Percentiles rank a stretch among this genome's conserved stretches.
Conservation (phyloP, 2,888 invertebrate genomes). For the Drosophila colorata region DNA sequence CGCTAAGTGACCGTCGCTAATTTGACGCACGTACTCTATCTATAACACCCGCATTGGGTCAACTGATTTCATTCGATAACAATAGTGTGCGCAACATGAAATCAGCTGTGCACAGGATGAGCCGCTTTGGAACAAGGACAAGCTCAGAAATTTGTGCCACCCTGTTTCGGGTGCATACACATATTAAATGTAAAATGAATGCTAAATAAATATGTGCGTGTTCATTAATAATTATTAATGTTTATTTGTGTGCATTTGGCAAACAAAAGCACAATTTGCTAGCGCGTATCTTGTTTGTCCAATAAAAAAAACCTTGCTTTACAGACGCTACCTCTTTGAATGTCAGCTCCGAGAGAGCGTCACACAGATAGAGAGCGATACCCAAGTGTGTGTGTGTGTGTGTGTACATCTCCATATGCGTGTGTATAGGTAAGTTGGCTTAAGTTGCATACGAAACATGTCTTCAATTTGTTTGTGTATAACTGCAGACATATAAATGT, state of each 20-base stretch:
- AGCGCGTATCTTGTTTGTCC: slow-evolving; percentile 48
- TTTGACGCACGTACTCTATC: no score
- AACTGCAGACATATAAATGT: slow-evolving; percentile 23
- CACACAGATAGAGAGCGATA: slow-evolving; percentile 24
- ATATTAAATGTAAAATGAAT: slow-evolving; percentile 10
- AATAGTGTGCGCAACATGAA: slow-evolving; percentile 24
- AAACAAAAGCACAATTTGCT: slow-evolving; percentile 41
- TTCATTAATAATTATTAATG: slow-evolving; percentile 18
- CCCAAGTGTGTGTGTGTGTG: no score
- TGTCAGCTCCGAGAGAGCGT: slow-evolving; percentile 58
- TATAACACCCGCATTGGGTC: slow-evolving; percentile 16
- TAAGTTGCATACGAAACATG: slow-evolving; percentile 57
- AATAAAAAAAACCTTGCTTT: slow-evolving; percentile 60
- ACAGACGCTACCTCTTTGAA: slow-evolving; percentile 57
- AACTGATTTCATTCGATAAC: slow-evolving; percentile 41
- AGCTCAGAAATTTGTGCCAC: slow-evolving; percentile 21
- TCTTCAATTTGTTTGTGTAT: slow-evolving; percentile 43
- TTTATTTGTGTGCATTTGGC: slow-evolving; percentile 29
- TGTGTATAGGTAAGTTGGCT: slow-evolving; percentile 42
- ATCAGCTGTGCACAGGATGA: slow-evolving; percentile 45
- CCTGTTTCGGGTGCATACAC: slow-evolving; percentile 27
- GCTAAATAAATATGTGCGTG: slow-evolving; percentile 21
- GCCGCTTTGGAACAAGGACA: slow-evolving; percentile 36
- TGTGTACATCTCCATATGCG: slow-evolving; percentile 22
- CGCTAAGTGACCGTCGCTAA: no score